Conservation (phyloP, 30 jellyfish, hydroid and myxozoan species). For the Cassiopea andromeda region DNA sequence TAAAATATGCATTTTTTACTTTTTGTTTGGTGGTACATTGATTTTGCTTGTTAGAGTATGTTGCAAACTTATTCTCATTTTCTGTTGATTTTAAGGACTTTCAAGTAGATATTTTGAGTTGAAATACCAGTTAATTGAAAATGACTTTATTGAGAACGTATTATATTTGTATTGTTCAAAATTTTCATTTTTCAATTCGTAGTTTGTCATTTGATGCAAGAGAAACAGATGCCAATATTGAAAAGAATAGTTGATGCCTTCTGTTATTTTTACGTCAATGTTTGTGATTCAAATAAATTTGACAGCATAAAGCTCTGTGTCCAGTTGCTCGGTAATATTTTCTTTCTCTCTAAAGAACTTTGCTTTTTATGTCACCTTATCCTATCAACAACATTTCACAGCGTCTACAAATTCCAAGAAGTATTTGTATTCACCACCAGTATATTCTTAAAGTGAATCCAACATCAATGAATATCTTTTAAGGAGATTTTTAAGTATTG, state of each 20-base stretch:
- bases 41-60: background rate
- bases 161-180: background rate
- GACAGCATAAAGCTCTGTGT: constrained; percentile 58
- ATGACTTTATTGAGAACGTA: background rate
- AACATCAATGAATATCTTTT: too few species aligned
- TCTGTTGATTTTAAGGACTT: background rate
- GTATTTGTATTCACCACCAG: too few species aligned
- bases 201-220: constrained; percentile 69
- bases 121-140: too few species aligned
- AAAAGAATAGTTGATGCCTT: constrained; percentile 56
- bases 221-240: constrained; percentile 41
- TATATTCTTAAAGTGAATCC: too few species aligned
- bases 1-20: background rate
- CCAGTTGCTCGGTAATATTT: constrained; percentile 55
- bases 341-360: background rate
- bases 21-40: background rate
- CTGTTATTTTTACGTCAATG: constrained; percentile 25
- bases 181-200: background rate
- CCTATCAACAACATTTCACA: too few species aligned
- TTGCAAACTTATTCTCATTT: background rate
- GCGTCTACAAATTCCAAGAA: too few species aligned
- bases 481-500: too few species aligned
- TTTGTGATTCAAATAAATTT: background rate
- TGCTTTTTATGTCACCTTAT: too few species aligned
- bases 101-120: background rate